Evolutionary conservation across 2,113 vertebrate species (phyloP).

Genomic region (Clinocottus analis): DNA sequence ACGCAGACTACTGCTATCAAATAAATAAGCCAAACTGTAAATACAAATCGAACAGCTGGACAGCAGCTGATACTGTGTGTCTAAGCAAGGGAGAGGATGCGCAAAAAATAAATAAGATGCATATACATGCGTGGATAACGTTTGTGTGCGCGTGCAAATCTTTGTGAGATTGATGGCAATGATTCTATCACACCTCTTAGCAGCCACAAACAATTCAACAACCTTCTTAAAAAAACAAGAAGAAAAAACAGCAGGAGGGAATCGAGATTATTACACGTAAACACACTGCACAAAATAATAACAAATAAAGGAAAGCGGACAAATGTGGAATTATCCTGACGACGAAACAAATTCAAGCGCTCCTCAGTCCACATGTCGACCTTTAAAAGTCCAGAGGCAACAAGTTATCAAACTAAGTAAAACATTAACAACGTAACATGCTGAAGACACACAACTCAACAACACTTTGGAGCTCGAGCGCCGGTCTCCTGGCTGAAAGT

Average conservation of each 20-base stretch:
- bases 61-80: constrained; percentile 38
- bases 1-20: constrained; percentile 45
- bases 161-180: neutral
- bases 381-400: neutral
- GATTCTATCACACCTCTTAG: neutral
- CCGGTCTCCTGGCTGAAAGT: no score
- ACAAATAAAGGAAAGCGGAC: neutral
- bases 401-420: neutral
- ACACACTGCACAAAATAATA: neutral
- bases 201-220: neutral
- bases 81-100: neutral
- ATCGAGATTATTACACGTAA: neutral
- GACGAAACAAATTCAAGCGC: neutral
- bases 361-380: neutral
- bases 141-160: neutral
- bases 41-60: constrained; percentile 55
- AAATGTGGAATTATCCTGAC: neutral
- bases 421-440: neutral
- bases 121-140: neutral
- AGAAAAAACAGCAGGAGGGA: neutral
- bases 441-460: neutral
- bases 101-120: neutral
- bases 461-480: no score
- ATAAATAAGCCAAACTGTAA: constrained; percentile 56
- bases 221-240: neutral